Evolutionary conservation across 2,888 invertebrate species (phyloP), one percentile per base, ranked within the genome.

Genomic region (Molanna angustata): DNA sequence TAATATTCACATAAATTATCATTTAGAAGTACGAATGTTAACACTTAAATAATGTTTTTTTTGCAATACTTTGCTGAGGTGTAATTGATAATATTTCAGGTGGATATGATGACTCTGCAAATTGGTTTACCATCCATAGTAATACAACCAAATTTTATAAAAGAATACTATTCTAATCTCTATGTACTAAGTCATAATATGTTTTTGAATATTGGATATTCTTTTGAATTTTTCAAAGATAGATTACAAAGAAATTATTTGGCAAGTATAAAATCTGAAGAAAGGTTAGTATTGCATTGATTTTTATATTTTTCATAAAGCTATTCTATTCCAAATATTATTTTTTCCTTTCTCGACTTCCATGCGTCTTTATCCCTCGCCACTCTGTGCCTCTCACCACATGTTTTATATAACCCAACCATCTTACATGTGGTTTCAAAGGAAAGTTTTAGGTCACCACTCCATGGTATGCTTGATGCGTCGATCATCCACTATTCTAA

Each of bases 151-250:
- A 11, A 21, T 2, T 50, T 40, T 37, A 13, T 49, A 17, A 49
- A 56, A 4, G 42, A 46, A 18, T 45, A 56, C 22, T 46, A 56
- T 22, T 39, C 44, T 18, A 17, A 31, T 2, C 19, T 56, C 7
- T 41, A 20, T 7, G 32, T 56, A 6, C 45, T 46, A 35, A 52
- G 45, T 27, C 16, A 49, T 11, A 46, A 52, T 22, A 21, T 56
- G 4, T 52, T 49, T 19, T 9, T 18, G 22, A 56, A 56, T 32
- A 16, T 56, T 35, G 20, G 32, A 22, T 47, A 37, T 39, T 17
- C 33, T 2, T 47, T 47, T 32, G 39, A 47, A 3, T 55, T 55
- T 32, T 13, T 20, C 13, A 39, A 27, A 14, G 46, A 50, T 3
- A 40, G 41, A 22, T 40, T 35, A 42, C 45, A 49, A 22, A 50